Evolutionary conservation across 23 tunicate species (phyloP), one percentile per base, ranked within the genome.

Genomic region (Halocynthia aurantium): DNA sequence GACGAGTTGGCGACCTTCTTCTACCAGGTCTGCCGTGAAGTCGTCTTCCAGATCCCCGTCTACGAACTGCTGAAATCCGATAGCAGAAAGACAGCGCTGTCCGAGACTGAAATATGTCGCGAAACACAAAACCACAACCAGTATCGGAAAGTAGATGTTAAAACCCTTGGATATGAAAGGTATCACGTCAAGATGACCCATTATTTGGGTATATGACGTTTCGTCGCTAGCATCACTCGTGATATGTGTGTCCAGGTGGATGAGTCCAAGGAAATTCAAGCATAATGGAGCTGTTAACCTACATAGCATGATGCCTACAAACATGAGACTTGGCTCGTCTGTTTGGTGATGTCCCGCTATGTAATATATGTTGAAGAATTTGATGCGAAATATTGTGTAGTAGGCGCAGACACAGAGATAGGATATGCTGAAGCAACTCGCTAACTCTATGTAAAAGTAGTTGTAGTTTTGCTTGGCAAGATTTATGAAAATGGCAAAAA

Each of bases 311-410:
- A 90, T 96, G 65, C 99, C 99, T 50, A 96, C 96, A 76, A 96
- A 96, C 52, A 96, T 77, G 52, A 96, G 67, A 68, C 93, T 85
- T 13, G 96, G 68, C 57, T 96, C 99, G 66, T 96, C 86, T 8
- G 99, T 96, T 73, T 96, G 99, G 71, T 96, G 99, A 64, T 96
- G 96, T 13, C 93, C 88, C 51, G 99, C 99, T 22, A 96, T 96
- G 70, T 86, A 96, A 76, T 89, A 96, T 68, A 85, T 93, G 54
- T 96, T 96, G 76, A 96, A 96, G 40, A 96, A 52, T 72, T 96
- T 96, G 58, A 96, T 85, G 51, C 96, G 82, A 71, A 96, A 96
- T 77, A 96, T 85, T 52, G 99, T 96, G 81, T 81, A 96, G 57
- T 96, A 96, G 5, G 99, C 99, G 71, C 99, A 96, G 7, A 96